These are phyloP conservation scores for Clunio marinus DNA, from an alignment of 2,888 invertebrate species.

Conservation along the genomic window DNA sequence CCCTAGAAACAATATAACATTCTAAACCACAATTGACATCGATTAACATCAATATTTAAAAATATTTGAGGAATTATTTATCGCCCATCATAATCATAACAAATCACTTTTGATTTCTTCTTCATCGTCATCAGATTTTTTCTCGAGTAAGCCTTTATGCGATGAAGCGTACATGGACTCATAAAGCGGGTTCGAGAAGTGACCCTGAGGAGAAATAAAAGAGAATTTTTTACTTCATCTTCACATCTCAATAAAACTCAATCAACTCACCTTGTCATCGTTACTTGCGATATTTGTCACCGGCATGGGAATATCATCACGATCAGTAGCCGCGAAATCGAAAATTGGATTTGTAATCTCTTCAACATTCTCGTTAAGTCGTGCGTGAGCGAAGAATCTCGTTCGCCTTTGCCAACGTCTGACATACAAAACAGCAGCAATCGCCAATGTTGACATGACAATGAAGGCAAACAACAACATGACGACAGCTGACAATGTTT, in stretches of 20 bases:
- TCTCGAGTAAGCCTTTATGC: conserved; percentile 27
- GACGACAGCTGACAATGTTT: conserved; percentile 27
- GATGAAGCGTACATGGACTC: conserved; percentile 66
- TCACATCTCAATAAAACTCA: conserved; percentile 39
- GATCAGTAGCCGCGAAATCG: conserved; percentile 59
- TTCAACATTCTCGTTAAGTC: conserved; percentile 79
- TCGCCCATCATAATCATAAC: not conserved
- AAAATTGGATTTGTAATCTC: conserved; percentile 86
- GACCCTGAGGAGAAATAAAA: no score
- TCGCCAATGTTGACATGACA: conserved; percentile 47
- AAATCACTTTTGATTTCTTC: conserved; percentile 30
- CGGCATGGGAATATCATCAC: conserved; percentile 52
- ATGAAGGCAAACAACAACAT: conserved; percentile 46
- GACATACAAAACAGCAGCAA: conserved; percentile 45
- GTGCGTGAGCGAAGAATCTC: conserved; percentile 64
- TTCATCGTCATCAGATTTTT: conserved; percentile 32
- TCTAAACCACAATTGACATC: no score
- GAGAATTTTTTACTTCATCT: no score
- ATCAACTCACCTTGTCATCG: conserved; percentile 57
- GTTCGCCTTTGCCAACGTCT: conserved; percentile 46
- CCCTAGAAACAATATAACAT: no score
- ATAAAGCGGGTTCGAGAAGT: conserved; percentile 83
- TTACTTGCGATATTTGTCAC: conserved; percentile 54
- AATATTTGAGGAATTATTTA: not conserved
- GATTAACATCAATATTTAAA: not conserved